A percentile compares a stretch with the other conserved stretches of the same genome.
These are phyloP conservation scores for Leucopsar rothschildi DNA, from an alignment of 2,113 vertebrate genomes.

Conservation along the genomic window DNA sequence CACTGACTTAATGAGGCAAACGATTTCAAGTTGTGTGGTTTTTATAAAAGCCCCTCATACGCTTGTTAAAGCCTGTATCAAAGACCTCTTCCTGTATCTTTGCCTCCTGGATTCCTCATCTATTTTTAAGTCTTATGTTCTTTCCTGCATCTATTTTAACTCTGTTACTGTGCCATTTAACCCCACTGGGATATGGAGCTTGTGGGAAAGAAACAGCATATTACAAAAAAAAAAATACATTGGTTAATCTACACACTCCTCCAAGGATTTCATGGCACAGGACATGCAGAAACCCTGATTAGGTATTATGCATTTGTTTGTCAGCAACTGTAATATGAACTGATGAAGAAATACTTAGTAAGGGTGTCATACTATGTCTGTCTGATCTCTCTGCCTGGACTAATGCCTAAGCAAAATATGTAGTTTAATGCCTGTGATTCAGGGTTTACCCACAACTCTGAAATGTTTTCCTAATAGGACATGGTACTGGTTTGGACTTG, in stretches of 20 bases:
- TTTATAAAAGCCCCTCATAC: background rate
- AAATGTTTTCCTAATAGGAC: background rate
- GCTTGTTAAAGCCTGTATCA: background rate
- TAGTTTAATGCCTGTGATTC: background rate
- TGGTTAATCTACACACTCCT: background rate
- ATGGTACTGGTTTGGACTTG: background rate
- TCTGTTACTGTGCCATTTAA: constrained; percentile 3
- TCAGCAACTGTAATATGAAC: background rate
- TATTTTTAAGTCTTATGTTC: constrained; percentile 37
- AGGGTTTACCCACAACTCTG: background rate
- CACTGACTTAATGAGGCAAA: background rate
- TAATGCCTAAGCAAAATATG: background rate
- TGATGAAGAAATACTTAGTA: background rate
- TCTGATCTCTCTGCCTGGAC: background rate
- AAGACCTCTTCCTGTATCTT: constrained; percentile 16
- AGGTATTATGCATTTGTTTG: background rate
- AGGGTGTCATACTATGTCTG: background rate
- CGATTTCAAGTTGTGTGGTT: background rate
- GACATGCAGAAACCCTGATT: background rate
- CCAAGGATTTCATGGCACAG: background rate
- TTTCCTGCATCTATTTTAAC: constrained; percentile 32
- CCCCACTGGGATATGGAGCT: constrained; percentile 21
- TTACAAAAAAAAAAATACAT: background rate
- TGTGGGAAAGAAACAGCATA: constrained; percentile 1
- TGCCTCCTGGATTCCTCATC: constrained; percentile 36